Evolutionary conservation across 2,797 vertebrate genomes (phyloP).

Genomic region (Coccyzus lansbergi): DNA sequence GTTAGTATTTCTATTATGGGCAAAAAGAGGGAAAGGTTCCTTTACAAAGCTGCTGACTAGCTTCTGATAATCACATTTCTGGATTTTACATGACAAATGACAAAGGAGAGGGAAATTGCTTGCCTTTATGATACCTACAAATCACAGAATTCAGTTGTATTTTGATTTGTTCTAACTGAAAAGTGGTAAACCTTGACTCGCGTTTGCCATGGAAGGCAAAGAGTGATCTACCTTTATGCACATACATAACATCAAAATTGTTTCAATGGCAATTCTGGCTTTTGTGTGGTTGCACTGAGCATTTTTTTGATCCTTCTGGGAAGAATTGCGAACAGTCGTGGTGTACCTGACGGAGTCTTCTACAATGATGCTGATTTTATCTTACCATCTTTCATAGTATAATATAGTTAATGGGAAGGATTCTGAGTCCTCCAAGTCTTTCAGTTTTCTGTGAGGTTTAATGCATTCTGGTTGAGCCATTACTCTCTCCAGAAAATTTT

Average conservation of each 20-base stretch:
- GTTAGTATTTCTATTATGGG: not conserved
- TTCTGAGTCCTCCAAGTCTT: not conserved
- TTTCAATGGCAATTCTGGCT: not conserved
- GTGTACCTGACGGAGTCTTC: not conserved
- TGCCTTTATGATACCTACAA: not conserved
- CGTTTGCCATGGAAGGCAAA: rapidly evolving
- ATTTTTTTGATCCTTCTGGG: not conserved
- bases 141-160: not conserved
- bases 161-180: not conserved
- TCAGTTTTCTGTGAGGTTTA: not conserved
- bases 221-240: not conserved
- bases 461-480: not conserved
- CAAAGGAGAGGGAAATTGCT: not conserved
- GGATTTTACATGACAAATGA: not conserved
- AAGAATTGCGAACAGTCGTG: not conserved
- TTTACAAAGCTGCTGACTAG: not conserved
- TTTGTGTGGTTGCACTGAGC: not conserved
- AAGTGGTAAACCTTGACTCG: not conserved
- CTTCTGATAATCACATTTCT: not conserved
- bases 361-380: not conserved
- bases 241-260: not conserved
- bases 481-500: not conserved
- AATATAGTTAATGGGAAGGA: not conserved
- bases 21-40: not conserved
- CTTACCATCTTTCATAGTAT: rapidly evolving